phyloP scores from a whole-genome alignment of 2,113 vertebrate species.

The Rhynchopsitta pachyrhyncha region DNA sequence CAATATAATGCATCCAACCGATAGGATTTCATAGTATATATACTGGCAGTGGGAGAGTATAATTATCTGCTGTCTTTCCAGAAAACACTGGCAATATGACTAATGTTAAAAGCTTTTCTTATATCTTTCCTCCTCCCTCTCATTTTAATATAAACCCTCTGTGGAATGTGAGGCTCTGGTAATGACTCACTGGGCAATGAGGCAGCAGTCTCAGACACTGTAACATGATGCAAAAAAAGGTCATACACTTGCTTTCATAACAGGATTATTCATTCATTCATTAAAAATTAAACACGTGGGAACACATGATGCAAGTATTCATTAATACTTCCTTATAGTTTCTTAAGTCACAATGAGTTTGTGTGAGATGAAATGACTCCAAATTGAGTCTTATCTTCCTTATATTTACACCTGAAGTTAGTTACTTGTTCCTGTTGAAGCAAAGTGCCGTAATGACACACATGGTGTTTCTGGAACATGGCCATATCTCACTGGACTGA shows the following conservation, averaged over 20 bases:
- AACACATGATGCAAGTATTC: neutral
- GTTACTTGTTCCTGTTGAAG: neutral
- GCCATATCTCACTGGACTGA: neutral
- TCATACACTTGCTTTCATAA: conserved; percentile 15
- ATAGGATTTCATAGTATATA: neutral
- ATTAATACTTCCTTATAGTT: neutral
- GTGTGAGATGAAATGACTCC: neutral
- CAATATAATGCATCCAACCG: neutral
- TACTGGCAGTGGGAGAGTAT: neutral
- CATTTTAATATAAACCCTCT: neutral
- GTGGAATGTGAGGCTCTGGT: neutral
- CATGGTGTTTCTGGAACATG: neutral
- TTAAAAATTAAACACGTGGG: conserved; percentile 59
- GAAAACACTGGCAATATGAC: neutral
- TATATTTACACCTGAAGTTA: neutral
- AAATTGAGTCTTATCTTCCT: neutral
- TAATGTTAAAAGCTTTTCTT: neutral
- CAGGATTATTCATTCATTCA: conserved; percentile 52
- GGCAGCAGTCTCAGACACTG: conserved; percentile 10
- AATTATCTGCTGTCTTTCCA: conserved; percentile 32
- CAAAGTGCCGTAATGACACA: neutral
- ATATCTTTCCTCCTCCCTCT: neutral
- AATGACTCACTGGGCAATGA: conserved; percentile 18
- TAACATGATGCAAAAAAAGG: conserved; percentile 4
- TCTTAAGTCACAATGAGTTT: neutral